Evolutionary conservation across 2,113 vertebrate genomes (phyloP).

Genomic region (Pangasianodon hypophthalmus): DNA sequence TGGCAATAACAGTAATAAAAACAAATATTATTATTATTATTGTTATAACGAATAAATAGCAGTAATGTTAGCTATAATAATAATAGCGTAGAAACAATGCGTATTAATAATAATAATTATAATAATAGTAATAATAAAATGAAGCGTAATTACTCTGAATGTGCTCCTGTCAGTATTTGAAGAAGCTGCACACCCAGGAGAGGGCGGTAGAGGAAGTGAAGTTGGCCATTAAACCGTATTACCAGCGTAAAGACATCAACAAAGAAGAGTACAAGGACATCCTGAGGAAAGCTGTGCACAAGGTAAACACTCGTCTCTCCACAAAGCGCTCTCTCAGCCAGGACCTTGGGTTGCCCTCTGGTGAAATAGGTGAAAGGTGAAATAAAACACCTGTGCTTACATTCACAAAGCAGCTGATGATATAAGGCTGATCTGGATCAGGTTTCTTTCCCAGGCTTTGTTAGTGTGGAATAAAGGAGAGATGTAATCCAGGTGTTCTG

Average conservation of each 20-base stretch:
- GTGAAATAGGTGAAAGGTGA: neutral
- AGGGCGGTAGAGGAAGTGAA: constrained; percentile 94
- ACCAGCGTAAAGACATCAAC: constrained; percentile 93
- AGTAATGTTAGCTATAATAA: too few species aligned
- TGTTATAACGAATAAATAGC: too few species aligned
- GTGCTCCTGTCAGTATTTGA: constrained; percentile 78
- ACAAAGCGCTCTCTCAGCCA: too few species aligned
- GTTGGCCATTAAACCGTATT: constrained; percentile 91
- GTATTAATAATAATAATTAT: too few species aligned
- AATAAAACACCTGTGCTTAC: neutral
- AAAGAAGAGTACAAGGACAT: constrained; percentile 96
- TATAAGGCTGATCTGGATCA: neutral
- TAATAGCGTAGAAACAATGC: neutral
- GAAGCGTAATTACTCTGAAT: neutral
- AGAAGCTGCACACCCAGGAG: constrained; percentile 94
- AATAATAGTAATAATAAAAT: neutral
- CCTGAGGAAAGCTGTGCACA: constrained; percentile 90
- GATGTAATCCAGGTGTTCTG: neutral
- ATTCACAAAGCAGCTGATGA: neutral
- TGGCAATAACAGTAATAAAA: too few species aligned
- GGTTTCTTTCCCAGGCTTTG: neutral
- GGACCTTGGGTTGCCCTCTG: constrained; percentile 4
- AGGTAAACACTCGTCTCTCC: constrained; percentile 70
- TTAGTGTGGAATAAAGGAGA: neutral
- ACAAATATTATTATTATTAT: too few species aligned